Base-by-base conservation (phyloP, 1,140 invertebrate genomes). In the Tribolium castaneum region DNA sequence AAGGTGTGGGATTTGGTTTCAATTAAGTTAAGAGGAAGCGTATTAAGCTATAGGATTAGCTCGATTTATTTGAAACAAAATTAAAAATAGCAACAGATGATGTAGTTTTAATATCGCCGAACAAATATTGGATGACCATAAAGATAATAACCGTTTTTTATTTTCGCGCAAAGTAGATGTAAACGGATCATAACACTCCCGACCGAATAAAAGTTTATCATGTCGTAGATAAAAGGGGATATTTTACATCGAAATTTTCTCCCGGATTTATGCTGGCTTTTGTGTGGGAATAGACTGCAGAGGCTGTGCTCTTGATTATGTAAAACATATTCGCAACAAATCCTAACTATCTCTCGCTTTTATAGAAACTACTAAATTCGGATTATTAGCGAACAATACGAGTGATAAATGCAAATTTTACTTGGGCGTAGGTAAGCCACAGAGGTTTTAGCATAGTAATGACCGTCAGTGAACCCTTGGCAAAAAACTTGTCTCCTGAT, bases 311-410 rank as follows among this genome's bases (percentile, higher is more conserved):
- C 30, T 66, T 66, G 59, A 66, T 66, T 66, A 66, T 66, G 59
- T 66, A 66, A 66, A 66, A 66, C 59, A 66, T 66, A 66, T 66
- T 66, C 59, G 25, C 30, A 35, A 66, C 59, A 66, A 66, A 66
- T 66, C 59, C 59, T 30, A 62, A 62, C 56, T 62, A 62, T 62
- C 56, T 62, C 56, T 14, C 25, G 59, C 59, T 30, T 66, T 66
- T 35, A 66, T 35, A 66, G 59, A 66, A 66, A 66, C 59, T 66
- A 66, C 30, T 66, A 66, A 66, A 66, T 66, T 66, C 14, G 34
- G 59, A 66, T 66, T 66, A 30, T 66, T 35, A 66, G 30, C 3
- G 59, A 22, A 66, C 59, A 66, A 66, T 66, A 35, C 59, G n/a
- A 39, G 59, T 66, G 30, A 66, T 66, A 30, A 66, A 66, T 66